Conservation (phyloP, 2,888 invertebrate species). For the Liopterus haemorrhoidalis region DNA sequence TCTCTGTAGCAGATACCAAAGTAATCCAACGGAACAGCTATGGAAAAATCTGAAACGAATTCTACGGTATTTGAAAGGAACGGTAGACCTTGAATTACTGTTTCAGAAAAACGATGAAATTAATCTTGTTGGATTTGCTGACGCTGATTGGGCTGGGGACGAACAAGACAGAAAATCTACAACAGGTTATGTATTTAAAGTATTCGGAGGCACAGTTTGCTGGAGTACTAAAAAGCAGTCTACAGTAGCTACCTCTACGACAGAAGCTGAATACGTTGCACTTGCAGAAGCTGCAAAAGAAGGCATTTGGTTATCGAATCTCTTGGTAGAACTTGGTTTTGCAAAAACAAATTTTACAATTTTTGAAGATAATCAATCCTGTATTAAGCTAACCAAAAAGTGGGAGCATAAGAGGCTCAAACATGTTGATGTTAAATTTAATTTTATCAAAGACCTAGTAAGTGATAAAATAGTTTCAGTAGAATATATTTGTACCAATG, state of each 20-base stretch:
- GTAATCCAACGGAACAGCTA: slow-evolving; percentile 11
- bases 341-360: slow-evolving; percentile 2
- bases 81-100: slow-evolving; percentile 15
- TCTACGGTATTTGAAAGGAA: slow-evolving; percentile 28
- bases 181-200: slow-evolving; percentile 34
- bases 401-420: slow-evolving; percentile 16
- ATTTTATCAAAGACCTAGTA: slow-evolving; percentile 14
- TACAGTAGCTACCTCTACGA: slow-evolving; percentile 35
- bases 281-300: slow-evolving; percentile 33
- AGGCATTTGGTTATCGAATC: slow-evolving; percentile 32
- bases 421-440: slow-evolving; percentile 19
- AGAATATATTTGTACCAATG: too few species aligned
- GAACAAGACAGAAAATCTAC: slow-evolving; percentile 34
- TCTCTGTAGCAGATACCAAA: slow-evolving; percentile 16
- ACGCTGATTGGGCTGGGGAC: slow-evolving; percentile 37
- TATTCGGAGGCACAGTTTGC: slow-evolving; percentile 32
- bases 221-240: slow-evolving; percentile 38
- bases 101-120: slow-evolving; percentile 14
- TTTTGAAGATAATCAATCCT: slow-evolving; percentile 26
- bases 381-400: slow-evolving; percentile 20
- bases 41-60: slow-evolving; percentile 26
- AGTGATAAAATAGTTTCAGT: too few species aligned
- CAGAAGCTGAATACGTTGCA: slow-evolving; percentile 39
- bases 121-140: slow-evolving; percentile 30
- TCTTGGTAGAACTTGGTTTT: slow-evolving; percentile 31